Conservation (phyloP, 2,113 vertebrate genomes). For the Scortum barcoo region DNA sequence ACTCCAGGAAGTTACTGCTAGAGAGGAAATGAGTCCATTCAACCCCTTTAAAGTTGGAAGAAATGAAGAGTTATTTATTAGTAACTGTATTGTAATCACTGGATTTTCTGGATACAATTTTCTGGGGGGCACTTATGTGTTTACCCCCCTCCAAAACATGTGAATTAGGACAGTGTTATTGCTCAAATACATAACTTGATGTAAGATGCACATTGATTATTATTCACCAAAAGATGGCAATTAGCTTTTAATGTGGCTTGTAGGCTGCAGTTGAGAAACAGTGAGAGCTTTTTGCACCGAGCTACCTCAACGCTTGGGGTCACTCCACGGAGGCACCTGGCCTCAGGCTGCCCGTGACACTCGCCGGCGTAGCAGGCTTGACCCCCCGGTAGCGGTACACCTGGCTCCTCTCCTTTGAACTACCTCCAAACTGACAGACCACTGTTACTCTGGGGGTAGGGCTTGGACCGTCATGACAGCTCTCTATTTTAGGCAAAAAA, state of each 20-base stretch:
- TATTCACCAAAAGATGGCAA: not conserved
- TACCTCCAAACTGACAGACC: constrained; percentile 55
- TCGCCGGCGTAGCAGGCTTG: constrained; percentile 28
- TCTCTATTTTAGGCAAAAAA: constrained; percentile 19
- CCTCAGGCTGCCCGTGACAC: constrained; percentile 24
- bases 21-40: not conserved
- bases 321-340: constrained; percentile 27
- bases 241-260: not conserved
- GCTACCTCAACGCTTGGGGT: constrained; percentile 11
- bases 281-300: constrained; percentile 5
- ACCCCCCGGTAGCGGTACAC: constrained; percentile 41
- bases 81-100: not conserved
- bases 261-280: not conserved
- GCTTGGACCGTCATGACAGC: constrained; percentile 29
- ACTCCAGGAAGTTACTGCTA: not conserved
- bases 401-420: constrained; percentile 65
- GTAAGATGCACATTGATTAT: not conserved
- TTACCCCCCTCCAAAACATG: not conserved
- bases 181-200: no score
- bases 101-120: no score
- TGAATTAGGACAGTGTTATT: no score
- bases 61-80: not conserved
- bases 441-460: constrained; percentile 22
- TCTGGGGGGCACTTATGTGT: not conserved
- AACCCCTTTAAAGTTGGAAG: not conserved